phyloP scores from a whole-genome alignment of 2,113 vertebrate species.

The Plecotus auritus region DNA sequence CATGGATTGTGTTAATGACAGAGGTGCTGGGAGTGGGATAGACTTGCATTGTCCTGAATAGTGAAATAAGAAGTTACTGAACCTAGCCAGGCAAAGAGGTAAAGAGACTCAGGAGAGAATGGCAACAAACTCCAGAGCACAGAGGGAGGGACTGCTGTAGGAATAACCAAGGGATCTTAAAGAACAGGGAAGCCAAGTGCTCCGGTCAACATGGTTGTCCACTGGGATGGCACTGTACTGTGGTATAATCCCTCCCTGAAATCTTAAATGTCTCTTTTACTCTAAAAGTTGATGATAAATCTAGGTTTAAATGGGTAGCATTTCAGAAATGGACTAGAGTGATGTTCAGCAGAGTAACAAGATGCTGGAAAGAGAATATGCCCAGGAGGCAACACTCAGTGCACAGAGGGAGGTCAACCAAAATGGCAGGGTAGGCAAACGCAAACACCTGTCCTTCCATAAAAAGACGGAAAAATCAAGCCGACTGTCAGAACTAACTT shows the following conservation, averaged over 20 bases:
- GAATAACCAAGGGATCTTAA: background rate
- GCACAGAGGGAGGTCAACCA: background rate
- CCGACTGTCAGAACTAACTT: background rate
- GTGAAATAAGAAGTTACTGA: background rate
- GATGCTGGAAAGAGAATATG: background rate
- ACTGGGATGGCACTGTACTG: background rate
- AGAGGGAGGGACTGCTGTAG: background rate
- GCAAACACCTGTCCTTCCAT: background rate
- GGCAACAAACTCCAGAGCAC: background rate
- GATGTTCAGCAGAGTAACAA: background rate
- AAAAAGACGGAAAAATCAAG: background rate
- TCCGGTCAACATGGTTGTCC: background rate
- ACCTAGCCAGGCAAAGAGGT: background rate
- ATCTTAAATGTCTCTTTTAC: background rate
- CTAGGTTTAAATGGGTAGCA: no score
- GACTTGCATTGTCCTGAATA: background rate
- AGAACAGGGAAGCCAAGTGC: background rate
- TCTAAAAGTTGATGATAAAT: background rate
- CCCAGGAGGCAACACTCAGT: background rate
- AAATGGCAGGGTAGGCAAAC: background rate
- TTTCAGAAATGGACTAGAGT: background rate
- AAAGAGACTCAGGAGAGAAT: background rate
- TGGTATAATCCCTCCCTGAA: background rate
- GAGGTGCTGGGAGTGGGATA: background rate
- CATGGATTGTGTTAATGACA: background rate